Evolutionary conservation across 2,797 vertebrate genomes (phyloP), one percentile per base, ranked within the genome.

Genomic region (Lerista edwardsae): DNA sequence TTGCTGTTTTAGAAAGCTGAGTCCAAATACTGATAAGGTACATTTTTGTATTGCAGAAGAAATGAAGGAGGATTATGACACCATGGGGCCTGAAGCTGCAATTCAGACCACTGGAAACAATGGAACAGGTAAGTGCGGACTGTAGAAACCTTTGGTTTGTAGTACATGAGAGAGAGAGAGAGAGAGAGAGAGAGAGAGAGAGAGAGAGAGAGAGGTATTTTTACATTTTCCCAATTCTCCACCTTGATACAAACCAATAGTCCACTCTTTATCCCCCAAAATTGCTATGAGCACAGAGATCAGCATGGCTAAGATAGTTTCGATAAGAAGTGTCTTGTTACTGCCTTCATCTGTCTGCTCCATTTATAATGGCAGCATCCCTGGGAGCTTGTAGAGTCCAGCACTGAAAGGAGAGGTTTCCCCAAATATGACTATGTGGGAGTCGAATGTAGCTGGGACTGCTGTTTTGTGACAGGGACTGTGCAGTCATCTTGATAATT

Each of bases 61-160:
- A 97, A 98, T 99, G 94, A 99, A 99, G 95, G 98, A 98, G 94
- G 98, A 99, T 88, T 99, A 98, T 91, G 98, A 99, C 96, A 96
- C 97, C 94, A 95, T 99, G 97, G 98, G 98, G 95, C 96, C 98
- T 57, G 98, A 99, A 92, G 95, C 97, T 95, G 87, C 97, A 88
- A 94, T 98, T 94, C 97, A 98, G 96, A 95, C 97, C 76, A 91
- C 97, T 83, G 97, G 97, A 95, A 99, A 98, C 95, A 97, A 97
- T 84, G 98, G 98, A 97, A 98, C 98, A 98, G 98, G 98, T 99
- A 96, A 98, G 97, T 55, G 0, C 1, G 81, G 65, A 2, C 23
- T 62, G 3, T 0, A 0, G 14, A 62, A 86, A 44, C 4, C 10
- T 82, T 76, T 14, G 68, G 51, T 65, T 39, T 14, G 2, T 6